These are phyloP conservation scores for Phasianus colchicus DNA, from an alignment of 2,113 vertebrate species.

Conservation along the genomic window DNA sequence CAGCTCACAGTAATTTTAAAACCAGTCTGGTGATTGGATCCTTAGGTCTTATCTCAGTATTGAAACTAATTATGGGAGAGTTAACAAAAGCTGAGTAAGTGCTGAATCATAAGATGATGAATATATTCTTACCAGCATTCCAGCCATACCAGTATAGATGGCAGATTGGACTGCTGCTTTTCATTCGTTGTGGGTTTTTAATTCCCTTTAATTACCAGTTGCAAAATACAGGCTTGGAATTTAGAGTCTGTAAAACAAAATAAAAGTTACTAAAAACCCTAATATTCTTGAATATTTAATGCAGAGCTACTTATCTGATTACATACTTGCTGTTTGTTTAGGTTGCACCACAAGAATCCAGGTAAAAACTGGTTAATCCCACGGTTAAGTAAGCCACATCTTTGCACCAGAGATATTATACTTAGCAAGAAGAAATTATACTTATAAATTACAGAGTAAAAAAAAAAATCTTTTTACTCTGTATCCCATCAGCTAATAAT, in stretches of 20 bases:
- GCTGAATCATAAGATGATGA: background rate
- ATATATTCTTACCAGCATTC: conserved; percentile 5
- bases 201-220: conserved; percentile 6
- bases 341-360: background rate
- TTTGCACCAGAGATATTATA: conserved; percentile 6
- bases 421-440: conserved; percentile 18
- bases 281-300: conserved; percentile 4
- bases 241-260: background rate
- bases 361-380: conserved; percentile 17
- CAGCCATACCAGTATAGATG: conserved; percentile 8
- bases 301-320: conserved; percentile 25
- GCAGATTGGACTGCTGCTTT: background rate
- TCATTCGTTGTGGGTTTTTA: background rate
- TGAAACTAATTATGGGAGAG: conserved; percentile 7
- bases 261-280: background rate
- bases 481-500: conserved; percentile 8
- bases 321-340: background rate
- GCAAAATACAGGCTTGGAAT: background rate
- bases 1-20: background rate
- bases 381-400: conserved; percentile 6
- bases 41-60: conserved; percentile 9
- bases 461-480: conserved; percentile 8
- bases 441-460: conserved; percentile 19
- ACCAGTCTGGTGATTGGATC: background rate
- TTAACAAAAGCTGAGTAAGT: conserved; percentile 35